Evolutionary conservation across 2,797 vertebrate species (phyloP).

Genomic region (Rhinogobio ventralis): DNA sequence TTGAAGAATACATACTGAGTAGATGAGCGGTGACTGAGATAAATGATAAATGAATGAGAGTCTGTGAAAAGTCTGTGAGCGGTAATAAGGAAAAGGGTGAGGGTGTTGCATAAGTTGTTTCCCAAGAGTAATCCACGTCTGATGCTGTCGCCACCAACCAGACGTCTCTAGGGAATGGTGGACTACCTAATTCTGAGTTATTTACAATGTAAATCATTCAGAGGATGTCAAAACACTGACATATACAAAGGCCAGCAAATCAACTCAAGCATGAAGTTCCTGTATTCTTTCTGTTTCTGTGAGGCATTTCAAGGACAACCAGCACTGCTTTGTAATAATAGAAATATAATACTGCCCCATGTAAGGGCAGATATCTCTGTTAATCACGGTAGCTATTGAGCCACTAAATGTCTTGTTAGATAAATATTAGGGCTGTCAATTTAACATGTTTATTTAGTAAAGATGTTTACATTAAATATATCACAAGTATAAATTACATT

Average conservation of each 20-base stretch:
- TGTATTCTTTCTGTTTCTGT: neutral
- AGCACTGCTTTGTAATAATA: neutral
- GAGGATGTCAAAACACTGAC: conserved; percentile 65
- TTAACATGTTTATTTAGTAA: neutral
- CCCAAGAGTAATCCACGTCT: neutral
- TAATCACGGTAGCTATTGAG: conserved; percentile 29
- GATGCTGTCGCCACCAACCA: conserved; percentile 49
- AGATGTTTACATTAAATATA: neutral
- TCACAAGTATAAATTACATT: neutral
- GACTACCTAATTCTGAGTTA: conserved; percentile 70
- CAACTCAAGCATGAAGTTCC: conserved; percentile 33
- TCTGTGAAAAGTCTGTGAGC: neutral
- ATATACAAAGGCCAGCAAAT: conserved; percentile 68
- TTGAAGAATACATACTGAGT: conserved; percentile 66
- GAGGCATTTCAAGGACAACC: conserved; percentile 36
- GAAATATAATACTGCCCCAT: conserved; percentile 28
- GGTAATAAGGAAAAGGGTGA: neutral
- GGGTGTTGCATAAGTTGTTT: neutral
- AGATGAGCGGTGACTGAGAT: conserved; percentile 21
- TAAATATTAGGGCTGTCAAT: neutral
- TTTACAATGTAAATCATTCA: conserved; percentile 69
- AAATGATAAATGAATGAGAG: neutral
- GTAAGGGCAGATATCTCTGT: conserved; percentile 46
- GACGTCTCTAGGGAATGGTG: conserved; percentile 64
- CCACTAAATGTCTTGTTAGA: neutral